Conservation (phyloP, 2,888 invertebrate genomes). For the Eledone cirrhosa region DNA sequence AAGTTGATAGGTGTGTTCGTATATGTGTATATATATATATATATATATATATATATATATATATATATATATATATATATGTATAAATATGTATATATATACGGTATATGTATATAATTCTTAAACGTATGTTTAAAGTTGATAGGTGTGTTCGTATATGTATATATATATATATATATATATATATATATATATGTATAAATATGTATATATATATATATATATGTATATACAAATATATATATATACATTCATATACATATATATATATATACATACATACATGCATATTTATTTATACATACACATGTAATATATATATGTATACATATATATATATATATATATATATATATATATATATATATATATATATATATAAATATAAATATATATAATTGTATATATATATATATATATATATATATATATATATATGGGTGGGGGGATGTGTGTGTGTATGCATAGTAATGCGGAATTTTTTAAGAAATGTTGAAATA, state of each 20-base stretch:
- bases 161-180: neutral
- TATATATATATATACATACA: slow-evolving; percentile 2
- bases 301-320: neutral
- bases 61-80: neutral
- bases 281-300: slow-evolving; percentile 7
- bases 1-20: neutral
- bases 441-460: too few species aligned
- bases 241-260: neutral
- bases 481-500: too few species aligned
- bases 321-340: neutral
- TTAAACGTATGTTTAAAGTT: neutral
- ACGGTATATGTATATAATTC: neutral
- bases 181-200: neutral
- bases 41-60: neutral
- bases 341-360: slow-evolving; percentile 6
- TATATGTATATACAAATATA: neutral
- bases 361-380: slow-evolving; percentile 9
- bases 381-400: slow-evolving; percentile 18
- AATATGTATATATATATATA: neutral
- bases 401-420: neutral
- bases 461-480: too few species aligned
- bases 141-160: neutral
- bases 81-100: neutral
- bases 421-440: neutral
- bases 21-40: neutral